Conservation (phyloP, 2,797 vertebrate species). For the Tachyglossus aculeatus region DNA sequence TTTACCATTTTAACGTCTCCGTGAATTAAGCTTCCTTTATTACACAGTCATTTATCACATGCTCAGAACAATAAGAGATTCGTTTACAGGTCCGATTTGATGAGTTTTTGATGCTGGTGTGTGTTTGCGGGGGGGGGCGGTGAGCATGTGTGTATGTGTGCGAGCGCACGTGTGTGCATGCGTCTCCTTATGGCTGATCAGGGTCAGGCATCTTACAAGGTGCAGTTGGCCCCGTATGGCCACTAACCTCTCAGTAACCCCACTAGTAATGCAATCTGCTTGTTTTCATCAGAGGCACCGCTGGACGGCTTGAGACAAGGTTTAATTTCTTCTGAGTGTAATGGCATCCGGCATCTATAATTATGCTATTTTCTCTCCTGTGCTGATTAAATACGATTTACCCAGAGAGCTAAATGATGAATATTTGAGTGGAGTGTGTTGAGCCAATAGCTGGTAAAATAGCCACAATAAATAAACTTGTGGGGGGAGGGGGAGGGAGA, state of each 20-base stretch:
- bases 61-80: conserved; percentile 59
- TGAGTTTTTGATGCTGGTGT: conserved; percentile 52
- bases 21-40: conserved; percentile 41
- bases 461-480: conserved; percentile 74
- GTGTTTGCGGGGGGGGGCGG: too few relatives aligned
- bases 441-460: conserved; percentile 70
- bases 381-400: conserved; percentile 84
- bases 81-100: conserved; percentile 37
- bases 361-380: conserved; percentile 92
- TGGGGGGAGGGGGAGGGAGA: conserved; percentile 31
- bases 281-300: conserved; percentile 61
- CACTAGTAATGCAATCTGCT: conserved; percentile 52
- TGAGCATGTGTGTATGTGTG: background rate
- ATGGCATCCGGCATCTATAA: conserved; percentile 92
- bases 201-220: conserved; percentile 53
- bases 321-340: conserved; percentile 92
- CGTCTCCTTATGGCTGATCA: conserved; percentile 20
- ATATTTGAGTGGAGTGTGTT: conserved; percentile 72
- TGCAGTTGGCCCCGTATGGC: conserved; percentile 45
- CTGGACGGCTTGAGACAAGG: conserved; percentile 68
- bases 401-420: conserved; percentile 76
- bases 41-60: conserved; percentile 43
- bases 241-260: conserved; percentile 71
- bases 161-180: background rate
- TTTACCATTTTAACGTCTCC: conserved; percentile 37